phyloP scores from a whole-genome alignment of 92 coral and sea anemone species.

The Paramuricea clavata region DNA sequence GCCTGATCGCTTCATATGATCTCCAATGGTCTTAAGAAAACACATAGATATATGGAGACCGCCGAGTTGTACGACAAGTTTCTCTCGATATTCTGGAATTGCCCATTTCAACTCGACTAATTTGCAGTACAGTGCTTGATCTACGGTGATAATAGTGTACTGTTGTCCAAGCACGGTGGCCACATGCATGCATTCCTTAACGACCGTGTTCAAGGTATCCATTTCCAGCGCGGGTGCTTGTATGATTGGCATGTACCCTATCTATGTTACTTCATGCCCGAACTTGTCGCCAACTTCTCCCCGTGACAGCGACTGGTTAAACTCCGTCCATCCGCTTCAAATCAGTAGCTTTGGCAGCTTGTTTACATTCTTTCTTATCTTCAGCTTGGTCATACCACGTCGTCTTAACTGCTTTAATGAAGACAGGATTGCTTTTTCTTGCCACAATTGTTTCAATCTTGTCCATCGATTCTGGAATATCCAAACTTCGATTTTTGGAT shows the following conservation, averaged over 20 bases:
- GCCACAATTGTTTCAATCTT: conserved; percentile 44
- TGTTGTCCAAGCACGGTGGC: conserved; percentile 57
- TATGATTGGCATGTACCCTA: conserved; percentile 70
- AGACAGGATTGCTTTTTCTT: conserved; percentile 52
- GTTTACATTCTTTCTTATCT: conserved; percentile 26
- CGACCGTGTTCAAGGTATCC: conserved; percentile 73
- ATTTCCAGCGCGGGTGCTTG: conserved; percentile 68
- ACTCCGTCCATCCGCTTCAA: conserved; percentile 68
- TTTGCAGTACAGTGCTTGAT: conserved; percentile 69
- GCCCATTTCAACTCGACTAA: conserved; percentile 71
- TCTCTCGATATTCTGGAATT: conserved; percentile 60
- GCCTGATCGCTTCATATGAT: conserved; percentile 65
- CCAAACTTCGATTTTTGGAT: conserved; percentile 29
- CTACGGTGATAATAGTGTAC: conserved; percentile 58
- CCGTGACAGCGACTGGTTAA: conserved; percentile 55
- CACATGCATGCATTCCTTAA: conserved; percentile 67
- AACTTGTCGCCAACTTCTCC: no score
- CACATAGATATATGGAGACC: conserved; percentile 72
- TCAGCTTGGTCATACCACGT: conserved; percentile 58
- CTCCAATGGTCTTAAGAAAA: conserved; percentile 57
- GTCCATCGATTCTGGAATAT: conserved; percentile 64
- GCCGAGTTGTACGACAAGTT: conserved; percentile 64
- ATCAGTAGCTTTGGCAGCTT: conserved; percentile 64
- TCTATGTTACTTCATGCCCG: conserved; percentile 51
- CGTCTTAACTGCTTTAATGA: conserved; percentile 46